Conservation (phyloP, 2,797 vertebrate species). For the Ibycter americanus region DNA sequence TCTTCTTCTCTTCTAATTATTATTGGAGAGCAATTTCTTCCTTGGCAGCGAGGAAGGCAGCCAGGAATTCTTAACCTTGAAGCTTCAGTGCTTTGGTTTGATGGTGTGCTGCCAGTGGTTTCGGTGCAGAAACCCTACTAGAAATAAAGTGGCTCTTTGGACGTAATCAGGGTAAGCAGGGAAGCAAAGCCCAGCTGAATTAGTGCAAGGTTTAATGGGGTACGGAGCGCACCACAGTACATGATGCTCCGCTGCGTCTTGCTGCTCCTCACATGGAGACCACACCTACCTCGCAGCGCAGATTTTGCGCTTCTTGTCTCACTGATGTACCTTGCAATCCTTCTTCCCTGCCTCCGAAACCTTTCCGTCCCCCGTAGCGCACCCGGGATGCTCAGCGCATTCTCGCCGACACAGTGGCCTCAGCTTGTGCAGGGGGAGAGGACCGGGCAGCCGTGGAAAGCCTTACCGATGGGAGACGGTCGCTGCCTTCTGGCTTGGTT, state of each 20-base stretch:
- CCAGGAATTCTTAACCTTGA: neutral
- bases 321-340: neutral
- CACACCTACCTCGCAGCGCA: neutral
- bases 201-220: neutral
- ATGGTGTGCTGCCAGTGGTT: neutral
- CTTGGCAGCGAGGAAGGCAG: neutral
- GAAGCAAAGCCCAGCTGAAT: neutral
- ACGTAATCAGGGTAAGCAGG: neutral
- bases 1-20: neutral
- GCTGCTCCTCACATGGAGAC: neutral
- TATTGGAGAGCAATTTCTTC: neutral
- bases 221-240: accelerated
- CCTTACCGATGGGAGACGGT: accelerated
- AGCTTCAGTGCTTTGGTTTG: neutral
- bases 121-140: neutral
- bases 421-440: accelerated
- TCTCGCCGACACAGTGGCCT: accelerated
- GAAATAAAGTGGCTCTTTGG: neutral
- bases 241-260: neutral
- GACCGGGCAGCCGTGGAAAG: accelerated
- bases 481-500: neutral
- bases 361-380: accelerated
- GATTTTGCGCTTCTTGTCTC: neutral
- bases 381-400: accelerated
- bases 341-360: neutral